phyloP scores from a whole-genome alignment of 2,113 vertebrate genomes.

The Gymnocephalus cernua region DNA sequence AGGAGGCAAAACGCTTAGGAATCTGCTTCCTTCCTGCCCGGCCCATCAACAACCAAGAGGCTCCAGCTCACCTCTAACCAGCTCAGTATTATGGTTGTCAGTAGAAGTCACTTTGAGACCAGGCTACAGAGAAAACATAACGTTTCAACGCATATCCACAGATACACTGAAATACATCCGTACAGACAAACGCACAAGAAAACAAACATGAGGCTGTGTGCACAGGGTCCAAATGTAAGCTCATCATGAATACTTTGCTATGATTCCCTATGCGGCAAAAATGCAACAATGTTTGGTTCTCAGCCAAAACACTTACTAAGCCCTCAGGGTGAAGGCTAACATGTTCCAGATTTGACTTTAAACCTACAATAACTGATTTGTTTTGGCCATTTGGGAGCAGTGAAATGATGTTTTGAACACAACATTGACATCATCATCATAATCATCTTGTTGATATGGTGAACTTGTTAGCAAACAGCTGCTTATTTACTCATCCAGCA shows the following conservation, averaged over 20 bases:
- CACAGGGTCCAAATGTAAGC: neutral
- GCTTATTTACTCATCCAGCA: neutral
- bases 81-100: conserved; percentile 65
- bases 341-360: conserved; percentile 20
- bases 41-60: conserved; percentile 45
- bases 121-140: neutral
- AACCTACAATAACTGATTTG: neutral
- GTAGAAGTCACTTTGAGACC: conserved; percentile 34
- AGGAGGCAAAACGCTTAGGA: conserved; percentile 82
- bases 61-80: conserved; percentile 50
- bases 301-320: neutral
- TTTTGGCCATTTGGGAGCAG: neutral
- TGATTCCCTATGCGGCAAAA: neutral
- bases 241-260: neutral
- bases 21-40: conserved; percentile 85
- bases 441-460: neutral
- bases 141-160: neutral
- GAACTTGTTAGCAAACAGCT: neutral
- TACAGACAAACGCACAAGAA: neutral
- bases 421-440: neutral
- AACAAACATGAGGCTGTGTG: neutral
- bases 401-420: neutral
- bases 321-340: conserved; percentile 2
- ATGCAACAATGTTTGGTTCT: conserved; percentile 4
- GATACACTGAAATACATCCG: neutral